Evolutionary conservation across 2,797 vertebrate genomes (phyloP).

Genomic region (Austrolebias charrua): DNA sequence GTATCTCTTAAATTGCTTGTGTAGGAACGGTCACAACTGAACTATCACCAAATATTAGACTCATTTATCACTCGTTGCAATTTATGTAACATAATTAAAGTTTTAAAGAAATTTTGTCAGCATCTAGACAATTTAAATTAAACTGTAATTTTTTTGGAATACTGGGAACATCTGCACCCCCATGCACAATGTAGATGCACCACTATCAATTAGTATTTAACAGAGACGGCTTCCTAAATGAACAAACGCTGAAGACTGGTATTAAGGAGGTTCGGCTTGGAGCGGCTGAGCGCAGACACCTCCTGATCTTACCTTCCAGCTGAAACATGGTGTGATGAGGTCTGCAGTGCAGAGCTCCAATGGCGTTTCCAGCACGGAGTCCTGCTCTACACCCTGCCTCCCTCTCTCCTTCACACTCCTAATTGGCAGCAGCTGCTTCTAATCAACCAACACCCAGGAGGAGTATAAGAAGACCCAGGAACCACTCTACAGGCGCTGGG

Average conservation of each 20-base stretch:
- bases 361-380: slow-evolving; percentile 90
- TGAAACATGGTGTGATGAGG: slow-evolving; percentile 87
- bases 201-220: neutral
- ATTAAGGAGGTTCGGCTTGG: neutral
- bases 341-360: slow-evolving; percentile 88
- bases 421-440: no score
- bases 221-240: neutral
- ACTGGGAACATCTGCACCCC: neutral
- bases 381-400: no score
- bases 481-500: no score
- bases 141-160: neutral
- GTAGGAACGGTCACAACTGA: neutral
- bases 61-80: neutral
- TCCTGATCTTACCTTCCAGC: slow-evolving; percentile 82
- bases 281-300: neutral
- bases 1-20: neutral
- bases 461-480: no score
- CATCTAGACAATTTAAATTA: neutral
- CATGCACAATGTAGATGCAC: neutral
- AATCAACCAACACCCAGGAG: no score
- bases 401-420: no score
- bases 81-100: neutral
- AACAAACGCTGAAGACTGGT: neutral
- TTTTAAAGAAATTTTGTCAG: neutral
- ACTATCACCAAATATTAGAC: neutral